Evolutionary conservation across 2,888 invertebrate genomes (phyloP).

Genomic region (Dexiosoma caninum): DNA sequence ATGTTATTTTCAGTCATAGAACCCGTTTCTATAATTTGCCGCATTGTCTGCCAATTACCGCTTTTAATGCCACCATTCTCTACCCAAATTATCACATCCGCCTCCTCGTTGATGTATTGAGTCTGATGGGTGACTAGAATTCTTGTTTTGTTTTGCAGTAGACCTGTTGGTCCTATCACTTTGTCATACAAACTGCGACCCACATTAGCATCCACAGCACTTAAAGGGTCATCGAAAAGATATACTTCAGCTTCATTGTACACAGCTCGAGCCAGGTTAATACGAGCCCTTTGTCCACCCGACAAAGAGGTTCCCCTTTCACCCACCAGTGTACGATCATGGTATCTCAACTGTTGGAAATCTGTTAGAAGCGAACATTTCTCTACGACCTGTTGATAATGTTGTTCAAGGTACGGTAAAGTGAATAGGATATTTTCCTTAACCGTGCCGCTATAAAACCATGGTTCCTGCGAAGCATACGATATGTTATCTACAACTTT

Average conservation of each 20-base stretch:
- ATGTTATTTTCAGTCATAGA: conserved; percentile 63
- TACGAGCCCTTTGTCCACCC: conserved; percentile 86
- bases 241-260: conserved; percentile 86
- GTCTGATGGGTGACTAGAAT: conserved; percentile 89
- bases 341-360: conserved; percentile 82
- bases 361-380: conserved; percentile 74
- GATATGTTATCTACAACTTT: conserved; percentile 79
- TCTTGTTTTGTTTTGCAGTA: conserved; percentile 81
- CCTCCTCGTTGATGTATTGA: conserved; percentile 82
- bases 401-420: conserved; percentile 79
- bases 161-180: conserved; percentile 80
- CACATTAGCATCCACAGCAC: conserved; percentile 88
- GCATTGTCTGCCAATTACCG: conserved; percentile 79
- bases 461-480: conserved; percentile 85
- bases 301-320: conserved; percentile 86
- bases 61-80: conserved; percentile 79
- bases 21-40: conserved; percentile 66
- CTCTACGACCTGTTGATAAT: conserved; percentile 81
- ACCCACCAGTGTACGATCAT: conserved; percentile 84
- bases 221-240: conserved; percentile 88
- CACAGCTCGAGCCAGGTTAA: conserved; percentile 85
- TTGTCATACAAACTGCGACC: conserved; percentile 86
- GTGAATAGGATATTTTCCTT: conserved; percentile 88
- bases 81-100: conserved; percentile 81
- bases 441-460: conserved; percentile 83